Evolutionary conservation across 2,113 vertebrate species (phyloP), one percentile per base, ranked within the genome.

Genomic region (Eclectus roratus): DNA sequence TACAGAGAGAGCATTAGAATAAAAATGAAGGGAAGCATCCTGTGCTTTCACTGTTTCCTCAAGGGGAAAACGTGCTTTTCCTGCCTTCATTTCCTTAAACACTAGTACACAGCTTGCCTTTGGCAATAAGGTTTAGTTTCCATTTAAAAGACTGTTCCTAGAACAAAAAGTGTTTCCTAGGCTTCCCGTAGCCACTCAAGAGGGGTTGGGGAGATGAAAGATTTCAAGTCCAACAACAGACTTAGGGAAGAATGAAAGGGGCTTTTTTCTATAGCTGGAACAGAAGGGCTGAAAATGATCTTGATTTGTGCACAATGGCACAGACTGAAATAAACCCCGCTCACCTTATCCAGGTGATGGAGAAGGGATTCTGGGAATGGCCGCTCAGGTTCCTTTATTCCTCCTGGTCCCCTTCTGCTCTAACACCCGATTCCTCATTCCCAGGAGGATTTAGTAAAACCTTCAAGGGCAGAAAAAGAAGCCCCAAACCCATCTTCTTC

Each of bases 381-480:
- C 69, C 39, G 39, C n/a, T 63, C 53, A 49, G 80, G 27, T 66
- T 52, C 65, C 69, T 93, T 88, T 20, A 43, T 52, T 41, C 15
- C 13, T 71, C 89, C 47, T 37, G 29, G 55, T 56, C 65, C 50
- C 81, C 13, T 53, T 39, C 49, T 1, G 17, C 35, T 77, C 79
- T 52, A 72, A 94, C 80, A 70, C 66, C 80, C 43, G 20, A 5
- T 65, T 90, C 81, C 96, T 93, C 66, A 92, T 61, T 91, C 88
- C 91, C 69, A 82, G 87, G 83, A 63, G 89, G 74, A 82, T 92
- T 92, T 92, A 74, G 71, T 78, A 41, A 94, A 93, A 83, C 79
- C 80, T 97, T 97, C 95, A 85, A 96, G 94, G 93, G 77, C 63
- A 93, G 60, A 47, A 94, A 85, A 91, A 87, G 60, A 69, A 29